A percentile compares a stretch with the other conserved stretches of the same genome.
phyloP scores from a whole-genome alignment of 2,888 invertebrate genomes.

The Noctua comes region DNA sequence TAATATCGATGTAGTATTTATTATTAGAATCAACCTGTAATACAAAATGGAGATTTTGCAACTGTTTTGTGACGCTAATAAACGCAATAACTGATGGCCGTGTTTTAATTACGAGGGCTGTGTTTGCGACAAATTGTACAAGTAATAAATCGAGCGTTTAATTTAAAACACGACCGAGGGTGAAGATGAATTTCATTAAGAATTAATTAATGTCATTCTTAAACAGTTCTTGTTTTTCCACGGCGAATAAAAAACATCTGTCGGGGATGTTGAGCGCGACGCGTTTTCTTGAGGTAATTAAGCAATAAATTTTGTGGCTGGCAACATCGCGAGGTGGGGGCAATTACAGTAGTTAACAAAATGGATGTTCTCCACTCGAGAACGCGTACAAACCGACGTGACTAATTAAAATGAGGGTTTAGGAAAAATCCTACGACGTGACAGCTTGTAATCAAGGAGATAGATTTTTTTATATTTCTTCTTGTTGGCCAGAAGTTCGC shows the following conservation, averaged over 20 bases:
- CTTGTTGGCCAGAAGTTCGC: conserved; percentile 79
- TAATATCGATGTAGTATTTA: conserved; percentile 71
- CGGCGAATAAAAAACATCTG: conserved; percentile 90
- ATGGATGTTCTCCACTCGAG: conserved; percentile 84
- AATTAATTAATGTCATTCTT: conserved; percentile 91
- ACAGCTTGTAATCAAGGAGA: conserved; percentile 90
- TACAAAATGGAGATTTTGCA: conserved; percentile 70
- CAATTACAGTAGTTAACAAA: conserved; percentile 89
- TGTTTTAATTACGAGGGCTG: conserved; percentile 83
- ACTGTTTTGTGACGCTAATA: conserved; percentile 84
- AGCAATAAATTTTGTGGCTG: conserved; percentile 90
- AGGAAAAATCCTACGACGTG: conserved; percentile 89
- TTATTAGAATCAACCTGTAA: conserved; percentile 67
- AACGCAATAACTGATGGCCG: conserved; percentile 84
- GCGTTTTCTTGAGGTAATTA: conserved; percentile 90
- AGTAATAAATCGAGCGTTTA: conserved; percentile 89
- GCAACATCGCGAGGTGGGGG: conserved; percentile 88
- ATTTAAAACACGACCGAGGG: conserved; percentile 89
- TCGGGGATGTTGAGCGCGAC: conserved; percentile 81
- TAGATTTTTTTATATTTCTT: conserved; percentile 83
- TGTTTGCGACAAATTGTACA: conserved; percentile 88
- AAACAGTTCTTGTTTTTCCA: conserved; percentile 89
- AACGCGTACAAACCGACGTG: conserved; percentile 78
- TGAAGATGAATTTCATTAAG: conserved; percentile 91
- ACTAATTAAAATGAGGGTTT: conserved; percentile 89